Evolutionary conservation across 1,140 invertebrate genomes (phyloP).

Genomic region (Littorina saxatilis): DNA sequence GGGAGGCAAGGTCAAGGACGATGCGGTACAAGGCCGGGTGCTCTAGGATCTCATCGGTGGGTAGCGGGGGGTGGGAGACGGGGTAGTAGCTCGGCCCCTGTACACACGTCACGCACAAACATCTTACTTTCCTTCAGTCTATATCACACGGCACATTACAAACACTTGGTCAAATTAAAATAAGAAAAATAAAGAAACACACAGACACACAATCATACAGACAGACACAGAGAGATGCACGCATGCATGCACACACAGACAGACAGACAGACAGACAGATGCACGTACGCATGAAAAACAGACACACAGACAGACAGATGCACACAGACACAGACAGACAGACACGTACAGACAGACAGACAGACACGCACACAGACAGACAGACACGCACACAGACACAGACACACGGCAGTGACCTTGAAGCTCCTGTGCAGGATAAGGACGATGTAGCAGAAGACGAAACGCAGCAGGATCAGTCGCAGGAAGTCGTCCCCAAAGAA

Average conservation of each 20-base stretch:
- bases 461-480: constrained; percentile 89
- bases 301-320: no score
- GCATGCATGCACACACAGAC: no score
- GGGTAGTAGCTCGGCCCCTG: constrained; percentile 89
- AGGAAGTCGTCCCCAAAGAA: constrained; percentile 97
- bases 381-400: background rate
- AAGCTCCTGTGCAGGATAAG: constrained; percentile 89
- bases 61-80: constrained; percentile 87
- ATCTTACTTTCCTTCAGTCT: no score
- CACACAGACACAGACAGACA: background rate
- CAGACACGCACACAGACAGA: background rate
- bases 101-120: background rate
- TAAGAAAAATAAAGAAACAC: no score
- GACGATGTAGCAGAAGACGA: constrained; percentile 94
- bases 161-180: no score
- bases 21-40: constrained; percentile 88
- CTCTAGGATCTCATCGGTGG: constrained; percentile 94
- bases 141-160: no score
- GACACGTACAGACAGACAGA: background rate
- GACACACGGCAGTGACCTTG: constrained; percentile 72
- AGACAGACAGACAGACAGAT: no score
- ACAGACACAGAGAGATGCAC: no score
- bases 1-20: constrained; percentile 87
- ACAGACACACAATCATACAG: no score
- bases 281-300: no score